Evolutionary conservation across 2,888 invertebrate species (phyloP), one percentile per base, ranked within the genome.

Genomic region (Portevinia maculata): DNA sequence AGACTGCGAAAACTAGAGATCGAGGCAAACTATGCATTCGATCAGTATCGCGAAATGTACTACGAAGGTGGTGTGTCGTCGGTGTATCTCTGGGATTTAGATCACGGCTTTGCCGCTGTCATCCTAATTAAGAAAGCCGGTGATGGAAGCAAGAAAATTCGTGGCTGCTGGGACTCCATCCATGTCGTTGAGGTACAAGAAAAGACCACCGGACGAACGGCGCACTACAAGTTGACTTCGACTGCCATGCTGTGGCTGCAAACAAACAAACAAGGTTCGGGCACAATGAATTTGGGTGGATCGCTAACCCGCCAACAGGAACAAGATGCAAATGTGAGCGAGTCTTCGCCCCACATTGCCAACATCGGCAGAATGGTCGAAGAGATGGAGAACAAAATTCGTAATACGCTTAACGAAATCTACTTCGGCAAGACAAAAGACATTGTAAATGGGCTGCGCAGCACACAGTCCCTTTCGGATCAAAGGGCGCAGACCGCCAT

Each of bases 241-340:
- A 99, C 99, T 0, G 98, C 98, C 0, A 99, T 99, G 99, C 92
- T 99, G 76, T 99, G 99, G 99, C 93, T 99, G 75, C 99, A 99
- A 90, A 99, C 99, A 1, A 98, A 98, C 89, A 98, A 98, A 90
- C 94, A 94, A 87, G 97, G 96, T 65, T 99, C 99, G 11, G 99
- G 99, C 15, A 98, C 98, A 13, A 99, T 99, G 98, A 99, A 99
- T 91, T 93, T 99, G 65, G 99, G 99, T 0, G 99, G 99, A 53
- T 99, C 98, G 90, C 93, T 99, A 74, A 99, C 99, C 3, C 93
- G 99, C 92, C 99, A 99, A 94, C 95, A 95, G 28, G 99, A 99
- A 90, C 96, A 95, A 89, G 99, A 99, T 90, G 94, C 95, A 0
- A 92, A 95, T 44, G 96, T 99, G 17, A 97, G 95, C 88, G 99